Percentiles rank a stretch among this genome's conserved stretches.
Conservation (phyloP, 2,888 invertebrate genomes). For the Diarsia brunnea region DNA sequence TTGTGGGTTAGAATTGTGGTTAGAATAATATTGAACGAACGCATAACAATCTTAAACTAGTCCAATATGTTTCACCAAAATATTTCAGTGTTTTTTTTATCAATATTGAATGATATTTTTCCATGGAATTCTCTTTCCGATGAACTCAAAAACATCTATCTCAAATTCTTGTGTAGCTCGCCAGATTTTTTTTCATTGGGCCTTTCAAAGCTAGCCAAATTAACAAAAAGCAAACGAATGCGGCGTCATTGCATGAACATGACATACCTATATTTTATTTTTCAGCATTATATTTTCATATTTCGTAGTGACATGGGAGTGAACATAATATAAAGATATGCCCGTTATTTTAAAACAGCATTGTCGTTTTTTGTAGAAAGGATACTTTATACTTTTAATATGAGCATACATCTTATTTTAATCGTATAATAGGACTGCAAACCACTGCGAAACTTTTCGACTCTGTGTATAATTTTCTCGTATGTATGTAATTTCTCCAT, state of each 20-base stretch:
- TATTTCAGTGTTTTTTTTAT: slow-evolving; percentile 15
- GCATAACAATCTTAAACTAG: slow-evolving; percentile 19
- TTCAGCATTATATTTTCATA: slow-evolving; percentile 20
- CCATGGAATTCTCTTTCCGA: slow-evolving; percentile 23
- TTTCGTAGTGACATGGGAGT: background rate
- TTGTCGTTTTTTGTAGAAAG: slow-evolving; percentile 9
- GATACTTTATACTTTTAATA: background rate
- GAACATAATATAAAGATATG: background rate
- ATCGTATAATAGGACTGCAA: background rate
- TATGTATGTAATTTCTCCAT: slow-evolving; percentile 50
- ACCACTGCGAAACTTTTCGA: slow-evolving; percentile 7
- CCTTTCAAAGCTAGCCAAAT: slow-evolving; percentile 32
- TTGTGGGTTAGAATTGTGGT: slow-evolving; percentile 73
- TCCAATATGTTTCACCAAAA: slow-evolving; percentile 10
- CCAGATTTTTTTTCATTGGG: slow-evolving; percentile 5
- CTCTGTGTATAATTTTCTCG: slow-evolving; percentile 24
- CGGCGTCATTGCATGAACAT: slow-evolving; percentile 33
- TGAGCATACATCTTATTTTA: background rate
- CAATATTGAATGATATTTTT: slow-evolving; percentile 10
- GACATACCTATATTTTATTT: slow-evolving; percentile 24
- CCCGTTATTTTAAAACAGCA: background rate
- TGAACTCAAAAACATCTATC: slow-evolving; percentile 25
- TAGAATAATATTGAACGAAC: slow-evolving; percentile 68
- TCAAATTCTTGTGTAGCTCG: slow-evolving; percentile 6
- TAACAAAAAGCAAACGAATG: slow-evolving; percentile 43